Evolutionary conservation across 2,113 vertebrate genomes (phyloP), one percentile per base, ranked within the genome.

Genomic region (Cisticola juncidis): DNA sequence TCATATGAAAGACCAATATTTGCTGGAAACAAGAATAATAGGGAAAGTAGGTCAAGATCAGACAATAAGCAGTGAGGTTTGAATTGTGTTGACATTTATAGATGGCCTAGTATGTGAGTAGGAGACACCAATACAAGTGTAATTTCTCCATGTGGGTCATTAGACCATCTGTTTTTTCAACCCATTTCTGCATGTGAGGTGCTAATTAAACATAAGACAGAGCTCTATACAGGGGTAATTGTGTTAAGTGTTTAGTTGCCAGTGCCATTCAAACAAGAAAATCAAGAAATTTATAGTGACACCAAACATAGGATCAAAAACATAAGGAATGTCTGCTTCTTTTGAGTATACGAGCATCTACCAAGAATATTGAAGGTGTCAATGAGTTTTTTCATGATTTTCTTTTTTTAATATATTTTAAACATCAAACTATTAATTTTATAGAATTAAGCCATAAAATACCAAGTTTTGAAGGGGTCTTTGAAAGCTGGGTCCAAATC

Each of bases 21-120:
- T 92, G 16, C 45, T 61, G 31, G 57, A 81, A 95, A 79, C 8
- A 62, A 31, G 48, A 81, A 25, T 8, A 51, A 23, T 38, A 24
- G 36, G 25, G 40, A 47, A 94, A 87, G 48, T 58, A 76, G 89
- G 89, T 94, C 84, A 95, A 85, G 78, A 92, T 45, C 33, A 84
- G 40, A 48, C 8, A 81, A 33, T 14, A 60, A 54, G 20, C 9
- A 57, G 18, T 0, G 6, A 61, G 48, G 8, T 94, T 78, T 85
- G 57, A 31, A 16, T 89, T 11, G 24, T 42, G 31, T 5, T 82
- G 68, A 61, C 31, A 19, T 80, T 81, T 87, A 56, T 14, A 84
- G 23, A 36, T 62, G 35, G 14, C 33, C 10, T 40, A 20, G 76
- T 68, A 51, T 0, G 0, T 38, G 24, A 87, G 23, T 12, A 57